Conservation (phyloP, 1,140 invertebrate genomes). For the Charaxes varanes region DNA sequence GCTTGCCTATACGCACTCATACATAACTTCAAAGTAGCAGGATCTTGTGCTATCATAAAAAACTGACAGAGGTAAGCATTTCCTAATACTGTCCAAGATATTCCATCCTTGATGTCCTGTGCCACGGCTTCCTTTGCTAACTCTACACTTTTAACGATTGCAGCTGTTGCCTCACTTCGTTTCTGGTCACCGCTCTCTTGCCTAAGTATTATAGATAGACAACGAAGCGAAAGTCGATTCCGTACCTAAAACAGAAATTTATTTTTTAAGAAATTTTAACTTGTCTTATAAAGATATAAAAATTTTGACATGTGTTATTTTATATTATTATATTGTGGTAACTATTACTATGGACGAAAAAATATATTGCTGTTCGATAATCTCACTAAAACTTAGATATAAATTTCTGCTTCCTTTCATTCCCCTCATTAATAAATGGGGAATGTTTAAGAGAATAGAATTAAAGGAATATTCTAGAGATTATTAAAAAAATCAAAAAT, state of each 20-base stretch:
- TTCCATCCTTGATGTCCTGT: conserved; percentile 87
- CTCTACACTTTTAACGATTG: conserved; percentile 83
- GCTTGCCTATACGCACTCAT: conserved; percentile 90
- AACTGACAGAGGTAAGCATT: conserved; percentile 90
- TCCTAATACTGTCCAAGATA: conserved; percentile 89
- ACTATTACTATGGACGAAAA: too few relatives aligned
- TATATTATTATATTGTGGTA: too few relatives aligned
- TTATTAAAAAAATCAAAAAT: too few relatives aligned
- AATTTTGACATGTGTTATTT: too few relatives aligned
- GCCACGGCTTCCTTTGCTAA: conserved; percentile 90
- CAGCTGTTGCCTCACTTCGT: conserved; percentile 75
- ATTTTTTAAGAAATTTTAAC: too few relatives aligned
- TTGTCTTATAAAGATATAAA: too few relatives aligned
- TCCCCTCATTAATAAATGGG: too few relatives aligned
- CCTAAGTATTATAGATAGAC: conserved; percentile 88
- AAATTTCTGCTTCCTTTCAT: too few relatives aligned
- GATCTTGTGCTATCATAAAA: conserved; percentile 85
- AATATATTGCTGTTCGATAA: too few relatives aligned
- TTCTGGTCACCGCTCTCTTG: conserved; percentile 75
- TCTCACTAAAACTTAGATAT: too few relatives aligned
- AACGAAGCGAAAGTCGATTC: conserved; percentile 87
- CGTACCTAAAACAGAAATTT: conserved; percentile 76
- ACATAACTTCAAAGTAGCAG: conserved; percentile 81
- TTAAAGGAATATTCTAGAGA: too few relatives aligned
- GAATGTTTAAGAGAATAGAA: too few relatives aligned